Base-by-base conservation (phyloP, 2,113 vertebrate species). In the Gasterosteus nipponicus region DNA sequence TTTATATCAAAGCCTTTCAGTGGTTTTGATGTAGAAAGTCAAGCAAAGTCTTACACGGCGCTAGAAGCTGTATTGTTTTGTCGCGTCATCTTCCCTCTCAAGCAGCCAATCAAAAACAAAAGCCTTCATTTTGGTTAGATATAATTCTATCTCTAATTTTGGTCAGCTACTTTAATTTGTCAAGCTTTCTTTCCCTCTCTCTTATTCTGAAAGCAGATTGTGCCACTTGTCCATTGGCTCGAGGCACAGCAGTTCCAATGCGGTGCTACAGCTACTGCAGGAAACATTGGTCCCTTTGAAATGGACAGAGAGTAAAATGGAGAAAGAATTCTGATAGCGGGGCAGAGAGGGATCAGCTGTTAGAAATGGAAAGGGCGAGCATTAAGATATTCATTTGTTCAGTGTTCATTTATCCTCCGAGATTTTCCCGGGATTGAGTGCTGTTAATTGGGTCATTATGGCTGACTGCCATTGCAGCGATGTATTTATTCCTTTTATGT, bases 231-330 rank as follows among this genome's bases (percentile, higher is more conserved):
- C 89, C 92, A 64, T 85, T 42, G 86, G 89, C 90, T 87, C 88
- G 87, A 87, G 78, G 86, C 78, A 88, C 83, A 91, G 83, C 83
- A 81, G 92, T 92, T 91, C 88, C 88, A 92, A 91, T 93, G 87
- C 35, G 41, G 77, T 38, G 75, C 85, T 80, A 85, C 80, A 81
- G 77, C 91, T 89, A 89, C 90, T 90, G 90, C 82, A 79, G 89
- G 92, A 92, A 89, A 80, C 84, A 69, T 87, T 91, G 92, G 92
- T 93, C 89, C 91, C 92, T 92, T 93, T 85, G 70, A 91, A 89
- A 91, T 70, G 74, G 47, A 84, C 71, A 57, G 68, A 80, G 64
- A 72, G 69, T 29, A 29, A 64, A 67, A 62, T 51, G 69, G 60
- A 59, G 69, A 73, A 58, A 68, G 73, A 54, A 61, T 39, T 1